phyloP scores from a whole-genome alignment of 2,113 vertebrate species.

The Cephalopholis sonnerati region DNA sequence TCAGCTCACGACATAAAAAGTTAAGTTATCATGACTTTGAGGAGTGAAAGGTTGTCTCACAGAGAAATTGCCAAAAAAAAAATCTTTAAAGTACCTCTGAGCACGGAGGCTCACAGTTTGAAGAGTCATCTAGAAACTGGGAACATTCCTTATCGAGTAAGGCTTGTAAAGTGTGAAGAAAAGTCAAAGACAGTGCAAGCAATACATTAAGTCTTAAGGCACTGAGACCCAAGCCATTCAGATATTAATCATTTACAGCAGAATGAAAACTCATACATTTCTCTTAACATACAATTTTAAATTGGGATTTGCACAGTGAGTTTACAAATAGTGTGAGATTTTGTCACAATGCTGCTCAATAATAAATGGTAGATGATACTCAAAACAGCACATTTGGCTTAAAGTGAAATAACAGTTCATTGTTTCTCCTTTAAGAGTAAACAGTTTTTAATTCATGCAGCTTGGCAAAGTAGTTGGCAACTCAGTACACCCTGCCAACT shows the following conservation, averaged over 20 bases:
- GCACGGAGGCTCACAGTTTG: not conserved
- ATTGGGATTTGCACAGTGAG: not conserved
- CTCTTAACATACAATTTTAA: not conserved
- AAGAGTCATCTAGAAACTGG: not conserved
- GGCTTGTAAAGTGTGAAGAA: not conserved
- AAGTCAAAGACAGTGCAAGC: not conserved
- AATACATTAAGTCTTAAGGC: not conserved
- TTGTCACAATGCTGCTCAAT: not conserved
- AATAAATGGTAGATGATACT: not conserved
- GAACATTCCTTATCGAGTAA: conserved; percentile 15
- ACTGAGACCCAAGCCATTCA: not conserved
- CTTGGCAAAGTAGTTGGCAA: conserved; percentile 1
- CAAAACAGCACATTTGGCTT: not conserved
- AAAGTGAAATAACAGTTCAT: not conserved
- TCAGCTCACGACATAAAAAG: not conserved
- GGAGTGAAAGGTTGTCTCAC: conserved; percentile 1
- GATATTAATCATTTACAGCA: not conserved
- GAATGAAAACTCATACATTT: not conserved
- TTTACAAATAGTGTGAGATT: not conserved
- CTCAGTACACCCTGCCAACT: not conserved
- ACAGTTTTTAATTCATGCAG: not conserved
- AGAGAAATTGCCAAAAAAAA: not conserved
- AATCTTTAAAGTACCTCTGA: conserved; percentile 21
- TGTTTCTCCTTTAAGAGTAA: not conserved
- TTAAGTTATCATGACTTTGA: conserved; percentile 15